Evolutionary conservation across 2,888 invertebrate genomes (phyloP), one percentile per base, ranked within the genome.

Genomic region (Endomychus coccineus): DNA sequence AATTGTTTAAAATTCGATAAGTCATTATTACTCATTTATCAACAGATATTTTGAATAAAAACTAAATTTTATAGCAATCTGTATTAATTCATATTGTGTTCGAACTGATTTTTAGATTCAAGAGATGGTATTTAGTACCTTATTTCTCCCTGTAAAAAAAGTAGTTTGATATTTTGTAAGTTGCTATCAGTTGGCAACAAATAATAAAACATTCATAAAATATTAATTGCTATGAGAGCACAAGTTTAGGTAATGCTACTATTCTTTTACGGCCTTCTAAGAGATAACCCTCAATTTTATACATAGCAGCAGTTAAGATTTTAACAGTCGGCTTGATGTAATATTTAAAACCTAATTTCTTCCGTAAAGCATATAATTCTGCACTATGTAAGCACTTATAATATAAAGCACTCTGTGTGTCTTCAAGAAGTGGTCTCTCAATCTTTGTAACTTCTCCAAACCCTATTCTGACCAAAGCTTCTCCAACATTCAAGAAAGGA

Each of bases 371-470:
- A 44, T 53, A 55, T 33, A 62, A 60, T 52, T 73, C 69, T 9
- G 71, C 71, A 11, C 49, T 51, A 32, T 64, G 49, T 15, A 74
- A 51, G 32, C 59, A 50, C 23, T 61, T 60, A 44, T 65, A 63
- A 50, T 73, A 73, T 16, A 48, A 48, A 10, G 59, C 42, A 34
- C 64, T 55, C 5, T 53, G 44, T 23, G 59, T 57, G 37, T 64
- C 61, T 15, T 52, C 52, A 6, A 51, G 33, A 51, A 54, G 56
- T 54, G 60, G 66, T 36, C 88, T 89, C 65, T 91, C 90, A 0
- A 88, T 83, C 2, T 78, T 77, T 1, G 42, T 42, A 9, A 54
- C 43, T 0, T 88, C 87, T 0, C 87, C 92, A 58, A 91, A 92
- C 58, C 72, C 72, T 39, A 73, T 58, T 50, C 58, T 62, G 1